phyloP scores from a whole-genome alignment of 1,140 invertebrate genomes.

The Trichoplusia ni region DNA sequence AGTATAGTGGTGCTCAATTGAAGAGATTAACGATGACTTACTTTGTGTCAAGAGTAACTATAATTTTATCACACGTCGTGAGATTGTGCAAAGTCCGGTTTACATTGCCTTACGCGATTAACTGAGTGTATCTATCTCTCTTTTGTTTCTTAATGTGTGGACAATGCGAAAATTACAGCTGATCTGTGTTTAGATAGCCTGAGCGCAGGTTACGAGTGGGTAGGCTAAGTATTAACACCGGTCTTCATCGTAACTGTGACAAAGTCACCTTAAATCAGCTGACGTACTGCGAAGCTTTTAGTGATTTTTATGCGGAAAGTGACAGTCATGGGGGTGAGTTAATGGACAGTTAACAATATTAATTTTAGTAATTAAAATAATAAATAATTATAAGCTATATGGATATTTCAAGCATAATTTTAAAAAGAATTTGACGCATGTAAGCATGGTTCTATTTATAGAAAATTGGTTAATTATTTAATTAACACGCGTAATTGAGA shows the following conservation, averaged over 20 bases:
- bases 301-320: not conserved
- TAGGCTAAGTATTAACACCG: not conserved
- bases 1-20: slow-evolving; percentile 36
- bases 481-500: slow-evolving; percentile 2
- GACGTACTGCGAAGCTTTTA: not conserved
- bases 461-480: not conserved
- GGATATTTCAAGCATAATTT: too few species aligned
- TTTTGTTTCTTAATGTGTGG: not conserved
- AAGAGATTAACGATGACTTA: slow-evolving; percentile 61
- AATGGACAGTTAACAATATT: not conserved
- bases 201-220: not conserved
- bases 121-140: too few species aligned
- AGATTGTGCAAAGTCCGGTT: not conserved
- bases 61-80: slow-evolving; percentile 6
- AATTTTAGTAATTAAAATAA: not conserved
- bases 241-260: not conserved
- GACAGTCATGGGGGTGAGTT: slow-evolving; percentile 17
- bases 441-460: not conserved
- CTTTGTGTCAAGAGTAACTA: slow-evolving; percentile 61
- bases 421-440: too few species aligned
- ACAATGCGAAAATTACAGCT: not conserved
- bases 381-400: not conserved
- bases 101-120: not conserved
- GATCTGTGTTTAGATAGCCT: not conserved
- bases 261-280: not conserved